Evolutionary conservation across 2,888 invertebrate genomes (phyloP).

Genomic region (Drosophila limbata): DNA sequence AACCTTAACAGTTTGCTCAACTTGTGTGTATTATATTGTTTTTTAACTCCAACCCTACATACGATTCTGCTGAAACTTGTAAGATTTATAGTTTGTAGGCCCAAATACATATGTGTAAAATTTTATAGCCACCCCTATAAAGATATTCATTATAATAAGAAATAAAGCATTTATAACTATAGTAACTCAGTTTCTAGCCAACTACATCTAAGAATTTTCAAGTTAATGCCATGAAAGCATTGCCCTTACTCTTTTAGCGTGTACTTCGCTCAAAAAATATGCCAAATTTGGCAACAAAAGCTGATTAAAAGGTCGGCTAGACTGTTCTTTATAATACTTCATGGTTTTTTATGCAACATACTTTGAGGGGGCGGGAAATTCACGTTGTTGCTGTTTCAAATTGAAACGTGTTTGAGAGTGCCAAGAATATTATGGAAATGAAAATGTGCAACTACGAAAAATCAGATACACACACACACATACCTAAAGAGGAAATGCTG

Average conservation of each 20-base stretch:
- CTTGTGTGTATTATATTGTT: background rate
- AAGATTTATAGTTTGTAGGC: no score
- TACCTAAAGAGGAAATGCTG: background rate
- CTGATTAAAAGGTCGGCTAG: constrained; percentile 46
- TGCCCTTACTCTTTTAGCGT: background rate
- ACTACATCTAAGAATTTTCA: background rate
- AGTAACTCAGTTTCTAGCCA: background rate
- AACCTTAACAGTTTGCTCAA: background rate
- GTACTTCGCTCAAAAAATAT: constrained; percentile 8
- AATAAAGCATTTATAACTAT: background rate
- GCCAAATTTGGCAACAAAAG: constrained; percentile 2
- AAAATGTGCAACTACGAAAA: constrained; percentile 37
- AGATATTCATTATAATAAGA: background rate
- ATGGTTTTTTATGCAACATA: constrained; percentile 51
- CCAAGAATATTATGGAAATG: constrained; percentile 36
- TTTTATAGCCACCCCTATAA: background rate
- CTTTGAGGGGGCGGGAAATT: constrained; percentile 28
- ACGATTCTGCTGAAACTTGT: background rate
- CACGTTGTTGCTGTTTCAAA: constrained; percentile 13
- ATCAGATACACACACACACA: constrained; percentile 15
- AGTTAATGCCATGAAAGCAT: no score
- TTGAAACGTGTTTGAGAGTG: constrained; percentile 44
- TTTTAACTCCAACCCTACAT: background rate
- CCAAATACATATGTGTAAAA: background rate
- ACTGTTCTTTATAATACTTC: constrained; percentile 52